A percentile compares a stretch with the other conserved stretches of the same genome.
Conservation (phyloP, 2,113 vertebrate genomes). For the Saccopteryx bilineata region DNA sequence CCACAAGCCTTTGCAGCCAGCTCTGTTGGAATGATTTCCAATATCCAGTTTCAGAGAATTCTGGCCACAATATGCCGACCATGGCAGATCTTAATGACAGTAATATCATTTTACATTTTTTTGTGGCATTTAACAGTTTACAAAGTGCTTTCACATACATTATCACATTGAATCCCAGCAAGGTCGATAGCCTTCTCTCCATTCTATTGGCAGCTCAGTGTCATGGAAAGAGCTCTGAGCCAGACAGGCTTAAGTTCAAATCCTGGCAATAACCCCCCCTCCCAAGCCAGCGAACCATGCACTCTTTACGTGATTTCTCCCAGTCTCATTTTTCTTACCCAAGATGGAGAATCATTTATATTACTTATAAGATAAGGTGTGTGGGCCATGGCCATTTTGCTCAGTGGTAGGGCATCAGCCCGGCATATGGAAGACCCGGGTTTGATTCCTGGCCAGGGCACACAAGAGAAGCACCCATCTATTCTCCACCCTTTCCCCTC, state of each 20-base stretch:
- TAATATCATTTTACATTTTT: conserved; percentile 61
- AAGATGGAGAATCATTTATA: background rate
- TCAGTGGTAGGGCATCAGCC: no score
- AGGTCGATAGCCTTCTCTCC: background rate
- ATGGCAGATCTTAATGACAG: conserved; percentile 70
- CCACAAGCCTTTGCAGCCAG: conserved; percentile 63
- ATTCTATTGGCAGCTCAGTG: conserved; percentile 19
- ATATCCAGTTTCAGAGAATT: conserved; percentile 69
- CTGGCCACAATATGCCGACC: conserved; percentile 65
- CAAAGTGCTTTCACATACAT: conserved; percentile 73
- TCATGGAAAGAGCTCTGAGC: conserved; percentile 1
- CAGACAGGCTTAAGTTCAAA: conserved; percentile 30
- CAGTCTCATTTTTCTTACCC: background rate
- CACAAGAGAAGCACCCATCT: no score
- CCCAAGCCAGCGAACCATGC: background rate
- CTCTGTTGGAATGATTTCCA: conserved; percentile 66
- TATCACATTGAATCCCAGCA: conserved; percentile 53
- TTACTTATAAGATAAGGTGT: background rate
- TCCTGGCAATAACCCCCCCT: background rate
- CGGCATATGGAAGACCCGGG: no score
- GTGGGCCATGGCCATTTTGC: no score
- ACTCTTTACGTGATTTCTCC: background rate
- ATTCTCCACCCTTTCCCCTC: no score
- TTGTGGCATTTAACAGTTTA: conserved; percentile 72
- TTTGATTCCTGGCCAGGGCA: no score